Base-by-base conservation (phyloP, 2,797 vertebrate genomes). In the Naso thynnoides region DNA sequence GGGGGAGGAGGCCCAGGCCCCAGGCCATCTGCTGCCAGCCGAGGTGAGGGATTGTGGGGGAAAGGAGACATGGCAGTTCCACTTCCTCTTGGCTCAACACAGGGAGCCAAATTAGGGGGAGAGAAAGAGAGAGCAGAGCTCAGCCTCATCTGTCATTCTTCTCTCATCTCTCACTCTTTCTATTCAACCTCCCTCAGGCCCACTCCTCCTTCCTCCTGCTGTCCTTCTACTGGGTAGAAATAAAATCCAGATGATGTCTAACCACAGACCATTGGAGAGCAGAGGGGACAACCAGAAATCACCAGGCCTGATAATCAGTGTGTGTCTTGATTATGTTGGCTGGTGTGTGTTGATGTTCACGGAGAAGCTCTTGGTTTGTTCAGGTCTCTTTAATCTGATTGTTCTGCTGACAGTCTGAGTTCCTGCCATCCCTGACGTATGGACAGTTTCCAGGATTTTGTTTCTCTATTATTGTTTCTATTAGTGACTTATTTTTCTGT, bases 61-160 rank as follows among this genome's bases (percentile, higher is more conserved):
- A 94, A 96, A 96, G 94, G 87, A 93, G 93, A 95, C 91, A 94
- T 96, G 96, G 95, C 96, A 96, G 95, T 88, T 90, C 84, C 86
- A 93, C 95, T 96, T 97, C 95, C 96, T 96, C 92, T 91, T 56
- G 90, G 91, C 94, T 93, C 85, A 79, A 93, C 91, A 86, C 90
- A 91, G 91, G 91, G 94, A 89, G 89, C 88, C 93, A 95, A 96
- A 97, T 97, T 94, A 95, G 92, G 68, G 93, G 65, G 44, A 63
- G 33, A 49, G 38, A 59, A 38, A 50, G 42, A 58, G 47, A 91
- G 93, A 93, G 93, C 92, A 88, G 91, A 89, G 92, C 91, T 8
- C 94, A 81, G 91, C 90, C 92, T 94, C 82, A 73, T 83, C 83
- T 61, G 63, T 89, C 88, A 81, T 26, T 36, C 53, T 63, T 59